phyloP scores from a whole-genome alignment of 2,113 vertebrate species.

The Noctilio leporinus region DNA sequence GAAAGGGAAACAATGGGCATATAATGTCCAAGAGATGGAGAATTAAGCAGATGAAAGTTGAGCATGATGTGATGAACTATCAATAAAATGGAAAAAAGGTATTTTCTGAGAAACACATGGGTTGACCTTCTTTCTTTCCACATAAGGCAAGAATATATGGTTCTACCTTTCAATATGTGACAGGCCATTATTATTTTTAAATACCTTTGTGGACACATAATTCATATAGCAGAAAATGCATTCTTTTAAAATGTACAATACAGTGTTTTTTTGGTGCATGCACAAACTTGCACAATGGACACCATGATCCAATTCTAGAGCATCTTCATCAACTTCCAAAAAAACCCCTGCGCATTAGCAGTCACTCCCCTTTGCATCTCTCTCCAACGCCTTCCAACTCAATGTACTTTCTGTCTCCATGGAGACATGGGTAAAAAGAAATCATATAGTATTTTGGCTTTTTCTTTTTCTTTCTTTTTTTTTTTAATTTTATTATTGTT shows the following conservation, averaged over 20 bases:
- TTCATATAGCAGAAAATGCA: background rate
- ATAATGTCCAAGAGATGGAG: background rate
- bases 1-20: background rate
- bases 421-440: background rate
- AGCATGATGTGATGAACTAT: background rate
- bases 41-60: background rate
- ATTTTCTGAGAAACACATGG: background rate
- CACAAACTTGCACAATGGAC: background rate
- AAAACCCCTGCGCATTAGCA: background rate
- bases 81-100: background rate
- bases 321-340: background rate
- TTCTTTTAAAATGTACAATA: background rate
- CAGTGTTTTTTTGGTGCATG: background rate
- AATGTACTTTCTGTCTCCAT: background rate
- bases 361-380: background rate
- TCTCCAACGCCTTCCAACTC: background rate
- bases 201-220: background rate
- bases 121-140: background rate
- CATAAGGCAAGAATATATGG: background rate
- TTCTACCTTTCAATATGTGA: background rate
- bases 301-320: background rate
- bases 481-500: too few species aligned
- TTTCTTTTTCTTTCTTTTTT: too few species aligned
- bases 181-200: background rate
- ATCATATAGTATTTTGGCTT: background rate